Base-by-base conservation (phyloP, 23 tunicate genomes). In the Corella eumyota region DNA sequence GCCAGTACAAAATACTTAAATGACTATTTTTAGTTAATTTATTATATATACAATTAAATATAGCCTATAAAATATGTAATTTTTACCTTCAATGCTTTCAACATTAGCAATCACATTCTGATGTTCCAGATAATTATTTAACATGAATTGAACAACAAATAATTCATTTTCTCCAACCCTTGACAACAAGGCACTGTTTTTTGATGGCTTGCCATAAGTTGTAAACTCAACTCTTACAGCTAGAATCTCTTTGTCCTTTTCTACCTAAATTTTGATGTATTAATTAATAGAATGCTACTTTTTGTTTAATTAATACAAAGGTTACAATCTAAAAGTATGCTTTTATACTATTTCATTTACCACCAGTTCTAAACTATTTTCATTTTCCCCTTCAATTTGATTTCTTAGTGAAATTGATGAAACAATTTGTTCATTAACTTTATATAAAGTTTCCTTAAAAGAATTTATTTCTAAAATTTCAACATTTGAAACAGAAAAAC, bases 41-140 rank as follows among this genome's bases (percentile, higher is more conserved):
- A n/a, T n/a, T 15, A 53, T 19, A 22, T 22, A 53, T 40, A 40
- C 15, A 40, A 9, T n/a, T 7, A 51, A 5, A 11, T 6, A 51
- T 19, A 51, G 5, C 11, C 23, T 51, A 51, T 7, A 51, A 11
- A 7, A n/a, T n/a, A 6, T 58, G 27, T 5, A 7, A 19, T 33
- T 34, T 32, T 66, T 25, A 76, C 83, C 74, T 67, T 46, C 68
- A 35, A 76, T 31, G 4, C 74, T 26, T 34, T 67, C 83, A 34
- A 72, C 61, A 19, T 45, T 32, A 4, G 83, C 83, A 15, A 76
- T 32, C 21, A 68, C 67, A 28, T 58, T 38, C 17, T 56, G 74
- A 59, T 68, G 67, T 23, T 50, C 83, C 15, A 76, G 50, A 35
- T 76, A 76, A 19, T 66, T 76, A 11, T 34, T 65, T 19, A 76